These are phyloP conservation scores for Lordiphosa clarofinis DNA, from an alignment of 1,140 invertebrate genomes.

Conservation along the genomic window DNA sequence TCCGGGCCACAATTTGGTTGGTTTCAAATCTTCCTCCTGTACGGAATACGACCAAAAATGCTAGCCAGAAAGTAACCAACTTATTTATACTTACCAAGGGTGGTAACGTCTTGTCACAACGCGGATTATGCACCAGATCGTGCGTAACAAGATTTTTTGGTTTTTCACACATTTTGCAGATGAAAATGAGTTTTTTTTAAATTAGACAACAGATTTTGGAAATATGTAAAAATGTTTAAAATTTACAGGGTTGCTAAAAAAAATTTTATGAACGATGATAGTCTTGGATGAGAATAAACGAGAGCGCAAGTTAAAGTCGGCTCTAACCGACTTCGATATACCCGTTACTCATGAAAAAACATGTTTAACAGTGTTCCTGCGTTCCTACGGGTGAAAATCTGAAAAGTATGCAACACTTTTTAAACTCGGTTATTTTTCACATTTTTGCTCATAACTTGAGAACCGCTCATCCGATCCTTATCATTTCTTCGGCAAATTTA, in stretches of 20 bases:
- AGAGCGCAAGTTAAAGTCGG: no score
- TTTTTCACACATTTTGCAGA: slow-evolving; percentile 32
- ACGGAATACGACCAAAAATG: not conserved
- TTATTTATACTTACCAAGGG: slow-evolving; percentile 16
- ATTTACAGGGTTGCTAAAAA: not conserved
- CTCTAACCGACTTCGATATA: no score
- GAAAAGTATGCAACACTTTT: no score
- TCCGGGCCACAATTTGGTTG: slow-evolving; percentile 29
- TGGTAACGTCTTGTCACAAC: not conserved
- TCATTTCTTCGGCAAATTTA: no score
- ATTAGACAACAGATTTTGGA: slow-evolving; percentile 19
- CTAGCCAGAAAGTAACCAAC: not conserved
- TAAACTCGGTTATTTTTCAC: no score
- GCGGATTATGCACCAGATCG: slow-evolving; percentile 40
- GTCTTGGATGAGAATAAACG: no score
- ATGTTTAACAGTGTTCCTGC: no score
- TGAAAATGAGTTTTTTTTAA: not conserved
- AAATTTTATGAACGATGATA: no score
- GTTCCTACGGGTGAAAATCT: no score
- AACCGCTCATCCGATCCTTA: no score
- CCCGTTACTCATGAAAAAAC: no score
- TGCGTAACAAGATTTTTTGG: slow-evolving; percentile 35
- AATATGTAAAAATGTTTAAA: not conserved
- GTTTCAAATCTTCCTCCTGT: slow-evolving; percentile 7
- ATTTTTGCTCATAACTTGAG: no score